Evolutionary conservation across 2,113 vertebrate species (phyloP).

Genomic region (Sceloporus tristichus): DNA sequence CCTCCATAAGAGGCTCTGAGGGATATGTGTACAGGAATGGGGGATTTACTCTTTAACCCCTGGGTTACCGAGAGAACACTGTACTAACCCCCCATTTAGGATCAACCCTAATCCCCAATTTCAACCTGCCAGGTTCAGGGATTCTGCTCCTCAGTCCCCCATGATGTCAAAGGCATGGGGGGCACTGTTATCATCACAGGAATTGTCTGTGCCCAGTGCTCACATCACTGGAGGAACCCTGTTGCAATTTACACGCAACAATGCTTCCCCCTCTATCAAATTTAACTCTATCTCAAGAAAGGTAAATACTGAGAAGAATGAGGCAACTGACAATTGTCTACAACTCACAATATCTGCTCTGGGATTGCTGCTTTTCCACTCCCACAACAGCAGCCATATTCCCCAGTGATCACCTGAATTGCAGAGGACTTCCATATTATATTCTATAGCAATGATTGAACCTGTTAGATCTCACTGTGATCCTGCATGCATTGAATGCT

Average conservation of each 20-base stretch:
- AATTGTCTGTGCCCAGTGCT: conserved; percentile 73
- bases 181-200: conserved; percentile 61
- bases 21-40: not conserved
- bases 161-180: conserved; percentile 61
- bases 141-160: conserved; percentile 55
- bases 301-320: no score
- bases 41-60: not conserved
- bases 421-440: not conserved
- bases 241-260: not conserved
- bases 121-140: not conserved
- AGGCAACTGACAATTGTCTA: not conserved
- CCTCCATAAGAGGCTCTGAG: no score
- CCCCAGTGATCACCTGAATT: not conserved
- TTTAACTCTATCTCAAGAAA: not conserved
- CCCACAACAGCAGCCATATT: not conserved
- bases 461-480: not conserved
- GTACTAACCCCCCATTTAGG: not conserved
- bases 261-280: no score
- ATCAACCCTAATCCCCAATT: not conserved
- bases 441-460: not conserved
- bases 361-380: not conserved
- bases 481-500: no score
- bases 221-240: conserved; percentile 54
- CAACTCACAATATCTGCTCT: not conserved
- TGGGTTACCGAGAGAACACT: not conserved